Evolutionary conservation across 2,797 vertebrate species (phyloP).

Genomic region (Rhodeus uyekii): DNA sequence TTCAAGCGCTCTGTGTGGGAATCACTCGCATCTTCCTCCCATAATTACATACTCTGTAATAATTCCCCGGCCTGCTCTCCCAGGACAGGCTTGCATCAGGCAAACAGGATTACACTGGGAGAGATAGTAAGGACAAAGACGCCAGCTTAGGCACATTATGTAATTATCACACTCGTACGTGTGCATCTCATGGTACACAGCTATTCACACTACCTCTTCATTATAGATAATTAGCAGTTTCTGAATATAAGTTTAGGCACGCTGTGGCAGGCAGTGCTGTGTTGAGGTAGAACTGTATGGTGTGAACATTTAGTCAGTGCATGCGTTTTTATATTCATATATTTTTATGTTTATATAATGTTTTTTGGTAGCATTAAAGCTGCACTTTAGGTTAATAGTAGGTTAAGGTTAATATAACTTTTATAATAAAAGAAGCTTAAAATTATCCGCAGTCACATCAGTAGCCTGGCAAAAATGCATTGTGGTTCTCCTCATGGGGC

Average conservation of each 20-base stretch:
- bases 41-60: conserved; percentile 24
- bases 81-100: conserved; percentile 16
- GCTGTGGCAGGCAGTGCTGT: background rate
- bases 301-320: background rate
- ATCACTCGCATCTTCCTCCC: background rate
- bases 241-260: conserved; percentile 7
- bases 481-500: too few relatives aligned
- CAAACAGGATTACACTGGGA: conserved; percentile 26
- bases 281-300: background rate
- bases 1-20: background rate
- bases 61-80: conserved; percentile 2
- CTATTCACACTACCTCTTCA: conserved; percentile 18
- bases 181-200: conserved; percentile 10
- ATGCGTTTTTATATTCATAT: background rate
- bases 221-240: conserved; percentile 32
- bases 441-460: background rate
- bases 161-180: conserved; percentile 31
- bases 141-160: conserved; percentile 28
- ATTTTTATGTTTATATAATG: background rate
- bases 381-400: too few relatives aligned
- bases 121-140: conserved; percentile 9
- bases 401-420: too few relatives aligned
- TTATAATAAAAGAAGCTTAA: background rate
- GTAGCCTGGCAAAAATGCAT: background rate
- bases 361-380: background rate